Evolutionary conservation across 2,113 vertebrate genomes (phyloP), one percentile per base, ranked within the genome.

Genomic region (Talpa occidentalis): DNA sequence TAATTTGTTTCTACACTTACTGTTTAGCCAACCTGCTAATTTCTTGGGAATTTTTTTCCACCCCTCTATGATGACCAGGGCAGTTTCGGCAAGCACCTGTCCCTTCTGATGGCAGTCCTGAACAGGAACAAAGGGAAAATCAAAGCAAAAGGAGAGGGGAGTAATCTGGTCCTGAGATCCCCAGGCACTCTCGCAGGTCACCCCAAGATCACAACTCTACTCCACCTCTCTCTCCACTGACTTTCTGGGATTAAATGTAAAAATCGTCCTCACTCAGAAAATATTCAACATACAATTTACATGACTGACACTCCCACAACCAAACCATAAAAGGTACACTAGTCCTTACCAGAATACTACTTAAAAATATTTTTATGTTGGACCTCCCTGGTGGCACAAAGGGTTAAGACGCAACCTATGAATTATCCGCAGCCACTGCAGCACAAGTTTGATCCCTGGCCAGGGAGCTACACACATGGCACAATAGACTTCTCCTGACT

Each of bases 181-280:
- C 54, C 72, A 62, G 0, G 3, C 28, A 32, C 40, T 37, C 47
- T n/a, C 54, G 44, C 35, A 80, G 64, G 52, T 15, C 52, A 62
- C 56, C 17, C 32, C 22, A 70, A 52, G 37, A 64, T 32, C 56
- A 83, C 21, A 40, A 28, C 47, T 88, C 35, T 42, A 81, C 26
- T 24, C 54, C 6, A 8, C 3, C 47, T 86, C 42, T 82, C 52
- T 54, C n/a, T 54, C 22, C 7, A 47, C 11, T 83, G 40, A 92
- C 49, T 91, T 91, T 64, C 80, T 69, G 28, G 42, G 30, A 78
- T 93, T 81, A 86, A 89, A 91, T 0, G 59, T 60, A 89, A 93
- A 95, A 91, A 24, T 60, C 37, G 37, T 85, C 91, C 82, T 72
- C 49, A 83, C 56, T 94, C 30, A 94, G 67, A 90, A 90, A 44